Evolutionary conservation across 2,888 invertebrate genomes (phyloP), one percentile per base, ranked within the genome.

Genomic region (Eupithecia pulchellata): DNA sequence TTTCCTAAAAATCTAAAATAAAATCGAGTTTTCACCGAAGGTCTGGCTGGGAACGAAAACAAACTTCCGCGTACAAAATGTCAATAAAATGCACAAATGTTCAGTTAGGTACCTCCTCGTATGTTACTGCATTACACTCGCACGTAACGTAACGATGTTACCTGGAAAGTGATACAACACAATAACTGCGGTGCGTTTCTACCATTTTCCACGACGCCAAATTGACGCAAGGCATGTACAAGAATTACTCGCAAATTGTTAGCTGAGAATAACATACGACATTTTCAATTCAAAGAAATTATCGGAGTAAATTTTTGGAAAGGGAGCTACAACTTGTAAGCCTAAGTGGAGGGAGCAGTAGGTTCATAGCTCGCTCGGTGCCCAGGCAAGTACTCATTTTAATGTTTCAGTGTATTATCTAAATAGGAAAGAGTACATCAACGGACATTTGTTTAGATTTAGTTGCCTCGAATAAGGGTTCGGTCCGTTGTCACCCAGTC

Each of bases 101-200:
- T n/a, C n/a, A n/a, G n/a, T n/a, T n/a, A n/a, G n/a, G n/a, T n/a
- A n/a, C n/a, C n/a, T n/a, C n/a, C n/a, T n/a, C 25, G 52, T 29
- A 14, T 9, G 34, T 29, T 42, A 68, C 60, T 52, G 42, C 68
- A 72, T 52, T 57, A 74, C 66, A 67, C 65, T 60, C 29, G 29
- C 8, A n/a, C 17, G 13, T n/a, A 13, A 61, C 65, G 65, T 64
- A 63, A 66, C 62, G 36, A 14, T 60, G 64, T 17, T 52, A 29
- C 64, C 66, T 78, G 82, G 84, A 84, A 84, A 84, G 82, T 83
- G 80, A 79, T 78, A 77, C 75, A 75, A 66, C 77, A 77, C 78
- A 78, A 81, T 80, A 78, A 81, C 71, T n/a, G n/a, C n/a, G 58
- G 64, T 32, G 76, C 82, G 80, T 84, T 83, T 82, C 81, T 82